Evolutionary conservation across 2,888 invertebrate genomes (phyloP), one percentile per base, ranked within the genome.

Genomic region (Palloptera scutellata): DNA sequence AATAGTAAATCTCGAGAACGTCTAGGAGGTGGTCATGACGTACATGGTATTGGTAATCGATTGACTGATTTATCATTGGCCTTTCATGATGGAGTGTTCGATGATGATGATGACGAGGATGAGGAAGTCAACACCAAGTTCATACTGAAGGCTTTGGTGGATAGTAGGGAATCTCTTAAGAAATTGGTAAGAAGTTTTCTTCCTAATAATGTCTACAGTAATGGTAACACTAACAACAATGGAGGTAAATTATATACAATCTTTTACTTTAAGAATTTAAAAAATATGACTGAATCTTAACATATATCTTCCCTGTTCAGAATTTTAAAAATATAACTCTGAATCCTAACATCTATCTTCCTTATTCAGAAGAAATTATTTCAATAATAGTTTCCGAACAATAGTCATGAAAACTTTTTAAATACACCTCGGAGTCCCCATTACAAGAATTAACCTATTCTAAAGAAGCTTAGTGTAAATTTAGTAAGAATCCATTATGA

Each of bases 121-220:
- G 66, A 65, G 17, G 69, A 69, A 42, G 63, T 30, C 13, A 69
- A 69, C 48, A 66, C 66, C n/a, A 69, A 57, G 53, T 69, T 60
- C 57, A 48, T 69, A 30, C 57, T 69, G n/a, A 19, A 64, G 30
- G 66, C 64, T 15, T 57, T 66, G n/a, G 57, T 53, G 52, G 66
- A 69, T 10, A 69, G 66, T 15, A 69, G 66, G 43, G 63, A 66
- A 64, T 69, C 63, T 10, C 43, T 69, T 15, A 63, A 64, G 48
- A 65, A 62, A 19, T 15, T 65, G 58, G 68, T 65, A 52, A 68
- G 57, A 55, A 41, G 8, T 48, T 2, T n/a, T 4, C 2, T 30
- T 30, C 30, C 6, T 13, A 15, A 48, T 8, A 48, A 48, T n/a
- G 1, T 13, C 48, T 48, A 48, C 6, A 48, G 15, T 48, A 8